phyloP scores from a whole-genome alignment of 2,888 invertebrate species.

The Griposia aprilina region DNA sequence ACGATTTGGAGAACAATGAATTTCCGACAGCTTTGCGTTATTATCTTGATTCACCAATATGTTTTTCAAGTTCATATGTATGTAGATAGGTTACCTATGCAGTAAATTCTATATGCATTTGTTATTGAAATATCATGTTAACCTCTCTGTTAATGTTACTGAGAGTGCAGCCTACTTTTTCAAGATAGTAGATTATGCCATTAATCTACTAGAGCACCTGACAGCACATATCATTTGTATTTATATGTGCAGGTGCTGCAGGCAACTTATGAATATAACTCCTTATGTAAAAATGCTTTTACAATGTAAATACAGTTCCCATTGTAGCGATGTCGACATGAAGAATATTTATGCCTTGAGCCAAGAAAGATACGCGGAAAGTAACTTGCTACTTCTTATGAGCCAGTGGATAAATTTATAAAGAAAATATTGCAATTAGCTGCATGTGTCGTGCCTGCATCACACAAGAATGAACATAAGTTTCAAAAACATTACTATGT shows the following conservation, averaged over 20 bases:
- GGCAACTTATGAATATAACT: slow-evolving; percentile 21
- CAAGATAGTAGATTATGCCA: too few species aligned
- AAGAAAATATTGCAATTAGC: slow-evolving; percentile 34
- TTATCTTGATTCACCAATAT: slow-evolving; percentile 39
- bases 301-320: slow-evolving; percentile 42
- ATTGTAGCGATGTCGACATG: slow-evolving; percentile 19
- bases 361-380: slow-evolving; percentile 25
- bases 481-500: slow-evolving; percentile 48
- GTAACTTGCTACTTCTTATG: slow-evolving; percentile 7
- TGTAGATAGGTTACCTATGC: not conserved
- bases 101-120: not conserved
- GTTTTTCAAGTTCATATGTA: slow-evolving; percentile 38
- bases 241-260: not conserved
- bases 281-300: slow-evolving; percentile 42
- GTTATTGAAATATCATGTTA: not conserved
- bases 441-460: slow-evolving; percentile 17
- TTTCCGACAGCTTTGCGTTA: slow-evolving; percentile 64
- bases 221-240: not conserved
- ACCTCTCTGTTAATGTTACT: too few species aligned
- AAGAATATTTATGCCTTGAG: slow-evolving; percentile 22
- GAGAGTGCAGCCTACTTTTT: not conserved
- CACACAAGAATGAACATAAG: slow-evolving; percentile 34
- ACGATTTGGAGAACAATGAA: slow-evolving; percentile 71
- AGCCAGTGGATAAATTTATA: slow-evolving; percentile 11
- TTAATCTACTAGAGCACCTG: too few species aligned